These are phyloP conservation scores for Luperina nickerlii DNA, from an alignment of 2,888 invertebrate species.

Conservation along the genomic window DNA sequence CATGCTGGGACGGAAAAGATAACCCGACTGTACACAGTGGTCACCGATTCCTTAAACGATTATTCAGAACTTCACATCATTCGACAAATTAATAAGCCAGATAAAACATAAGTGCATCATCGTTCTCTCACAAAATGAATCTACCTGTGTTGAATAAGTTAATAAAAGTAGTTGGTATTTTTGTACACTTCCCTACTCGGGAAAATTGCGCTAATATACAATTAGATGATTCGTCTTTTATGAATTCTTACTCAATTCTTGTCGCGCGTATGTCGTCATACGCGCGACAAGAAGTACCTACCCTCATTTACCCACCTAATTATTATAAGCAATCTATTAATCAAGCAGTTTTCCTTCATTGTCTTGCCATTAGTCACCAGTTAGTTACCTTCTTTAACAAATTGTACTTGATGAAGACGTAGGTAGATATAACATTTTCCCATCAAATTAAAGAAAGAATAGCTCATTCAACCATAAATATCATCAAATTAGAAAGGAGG, in stretches of 20 bases:
- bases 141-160: background rate
- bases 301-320: conserved; percentile 2
- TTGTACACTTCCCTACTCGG: background rate
- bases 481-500: conserved; percentile 32
- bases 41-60: background rate
- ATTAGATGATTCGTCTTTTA: conserved; percentile 30
- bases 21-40: background rate
- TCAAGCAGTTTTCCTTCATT: conserved; percentile 28
- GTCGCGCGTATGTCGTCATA: no score
- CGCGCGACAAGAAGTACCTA: conserved; percentile 2
- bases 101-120: background rate
- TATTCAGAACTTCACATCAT: background rate
- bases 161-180: background rate
- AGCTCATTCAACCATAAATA: conserved; percentile 37
- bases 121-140: background rate
- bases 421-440: conserved; percentile 20
- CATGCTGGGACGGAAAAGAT: background rate
- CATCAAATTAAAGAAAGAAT: conserved; percentile 40
- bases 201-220: conserved; percentile 19
- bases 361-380: conserved; percentile 19
- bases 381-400: background rate
- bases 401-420: conserved; percentile 15
- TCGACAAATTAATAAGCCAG: background rate
- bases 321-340: conserved; percentile 18
- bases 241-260: no score